Evolutionary conservation across 2,113 vertebrate genomes (phyloP).

Genomic region (Silurus glanis): DNA sequence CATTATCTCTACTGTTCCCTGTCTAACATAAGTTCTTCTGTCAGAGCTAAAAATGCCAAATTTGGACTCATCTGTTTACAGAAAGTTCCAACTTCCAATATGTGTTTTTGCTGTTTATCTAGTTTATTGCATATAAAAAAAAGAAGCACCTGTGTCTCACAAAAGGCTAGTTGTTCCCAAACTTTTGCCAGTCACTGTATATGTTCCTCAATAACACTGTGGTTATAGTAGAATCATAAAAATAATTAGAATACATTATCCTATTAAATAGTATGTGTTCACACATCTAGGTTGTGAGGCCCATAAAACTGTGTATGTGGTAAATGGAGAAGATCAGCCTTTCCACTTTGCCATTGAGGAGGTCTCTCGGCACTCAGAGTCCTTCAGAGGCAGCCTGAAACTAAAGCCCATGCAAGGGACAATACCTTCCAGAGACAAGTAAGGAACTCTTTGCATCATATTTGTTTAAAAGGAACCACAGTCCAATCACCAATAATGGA

Average conservation of each 20-base stretch:
- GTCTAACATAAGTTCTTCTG: too few relatives aligned
- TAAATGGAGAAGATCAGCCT: slow-evolving; percentile 77
- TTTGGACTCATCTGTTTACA: too few relatives aligned
- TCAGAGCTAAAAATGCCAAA: too few relatives aligned
- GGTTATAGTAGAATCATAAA: background rate
- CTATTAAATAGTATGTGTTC: background rate
- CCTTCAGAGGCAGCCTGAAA: slow-evolving; percentile 65
- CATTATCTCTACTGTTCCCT: too few relatives aligned
- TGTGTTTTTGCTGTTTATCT: too few relatives aligned
- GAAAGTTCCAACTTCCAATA: too few relatives aligned
- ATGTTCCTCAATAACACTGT: background rate
- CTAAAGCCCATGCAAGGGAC: slow-evolving; percentile 79
- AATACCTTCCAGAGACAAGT: slow-evolving; percentile 77
- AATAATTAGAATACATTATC: background rate
- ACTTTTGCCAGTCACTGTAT: background rate
- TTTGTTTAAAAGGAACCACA: slow-evolving; percentile 4
- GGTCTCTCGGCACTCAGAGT: slow-evolving; percentile 75
- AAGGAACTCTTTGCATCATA: slow-evolving; percentile 12
- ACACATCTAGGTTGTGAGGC: slow-evolving; percentile 68
- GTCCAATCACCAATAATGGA: background rate
- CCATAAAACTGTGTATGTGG: slow-evolving; percentile 68
- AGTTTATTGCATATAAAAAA: too few relatives aligned
- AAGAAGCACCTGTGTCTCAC: too few relatives aligned
- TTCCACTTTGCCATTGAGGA: slow-evolving; percentile 77
- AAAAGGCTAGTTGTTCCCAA: background rate